Base-by-base conservation (phyloP, 2,888 invertebrate species). In the Homarus gammarus region DNA sequence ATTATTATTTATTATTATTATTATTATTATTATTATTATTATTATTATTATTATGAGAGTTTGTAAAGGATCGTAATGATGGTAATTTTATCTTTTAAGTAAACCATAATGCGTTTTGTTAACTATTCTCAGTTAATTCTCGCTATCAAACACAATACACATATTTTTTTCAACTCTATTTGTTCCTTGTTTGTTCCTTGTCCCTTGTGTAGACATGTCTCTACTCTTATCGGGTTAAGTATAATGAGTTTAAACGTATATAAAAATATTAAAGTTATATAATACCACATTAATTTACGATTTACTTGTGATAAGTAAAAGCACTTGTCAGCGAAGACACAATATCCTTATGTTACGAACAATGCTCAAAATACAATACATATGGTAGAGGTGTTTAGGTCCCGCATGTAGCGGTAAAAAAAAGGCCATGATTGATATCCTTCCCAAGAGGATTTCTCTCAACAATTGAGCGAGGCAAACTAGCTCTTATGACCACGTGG, bases 381-480 rank as follows among this genome's bases (percentile, higher is more conserved):
- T 78, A 68, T 78, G 77, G 68, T 56, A 49, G 27, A 85, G 56
- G 61, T 68, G 73, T 75, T 61, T 64, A 75, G 64, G 18, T 33
- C 33, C 38, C 40, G 38, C 64, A 31, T 64, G 68, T 64, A 40
- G 44, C 36, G 33, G 27, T 44, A 64, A 83, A 38, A 83, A 56
- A 84, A 77, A 61, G 31, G 49, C 27, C 78, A 85, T 64, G 85
- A 85, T 77, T 85, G 85, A 85, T 84, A 73, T 84, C 49, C 49
- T 83, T 70, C 70, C 49, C 83, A 40, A 70, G 44, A 38, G 85
- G 85, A 85, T 85, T 78, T 85, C 85, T 85, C 85, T 85, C 49
- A 40, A 40, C 44, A 68, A 36, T 31, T 10, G 51, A 49, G 49
- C 33, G 38, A 68, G 22, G 56, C 85, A 27, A 78, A 77, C 33